A percentile compares a stretch with the other conserved stretches of the same genome.
Conservation (phyloP, 2,113 vertebrate species). For the Scalopus aquaticus region DNA sequence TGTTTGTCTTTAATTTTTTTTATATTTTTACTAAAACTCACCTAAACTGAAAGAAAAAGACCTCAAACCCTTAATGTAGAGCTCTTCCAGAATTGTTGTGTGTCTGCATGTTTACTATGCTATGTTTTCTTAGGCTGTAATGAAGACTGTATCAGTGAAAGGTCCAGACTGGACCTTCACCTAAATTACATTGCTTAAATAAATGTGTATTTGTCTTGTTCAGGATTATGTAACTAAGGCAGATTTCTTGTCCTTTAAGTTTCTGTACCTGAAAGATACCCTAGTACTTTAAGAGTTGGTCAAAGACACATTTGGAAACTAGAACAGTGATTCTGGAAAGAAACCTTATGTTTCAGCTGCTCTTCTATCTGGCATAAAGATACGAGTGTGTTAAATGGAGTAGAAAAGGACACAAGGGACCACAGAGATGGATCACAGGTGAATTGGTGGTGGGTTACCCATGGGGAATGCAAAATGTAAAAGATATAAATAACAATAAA, state of each 20-base stretch:
- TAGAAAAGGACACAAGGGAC: too few relatives aligned
- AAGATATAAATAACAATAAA: too few relatives aligned
- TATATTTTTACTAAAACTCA: slow-evolving; percentile 22
- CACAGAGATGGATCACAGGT: too few relatives aligned
- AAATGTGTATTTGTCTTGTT: not conserved
- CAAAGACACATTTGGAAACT: slow-evolving; percentile 46
- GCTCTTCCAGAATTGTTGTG: slow-evolving; percentile 22
- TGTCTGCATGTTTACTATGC: not conserved
- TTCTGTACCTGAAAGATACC: slow-evolving; percentile 30
- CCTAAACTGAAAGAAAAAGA: slow-evolving; percentile 41
- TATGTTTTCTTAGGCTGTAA: not conserved
- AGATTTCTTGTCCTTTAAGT: not conserved
- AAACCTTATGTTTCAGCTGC: slow-evolving; percentile 27
- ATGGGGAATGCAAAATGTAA: too few relatives aligned
- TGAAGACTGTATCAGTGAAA: slow-evolving; percentile 9
- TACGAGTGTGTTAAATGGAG: not conserved
- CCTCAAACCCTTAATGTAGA: not conserved
- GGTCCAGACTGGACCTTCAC: not conserved
- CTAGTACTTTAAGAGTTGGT: slow-evolving; percentile 10
- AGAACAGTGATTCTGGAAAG: slow-evolving; percentile 14
- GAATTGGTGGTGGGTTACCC: too few relatives aligned
- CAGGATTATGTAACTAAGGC: slow-evolving; percentile 48
- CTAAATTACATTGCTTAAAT: slow-evolving; percentile 45
- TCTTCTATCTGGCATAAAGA: not conserved
- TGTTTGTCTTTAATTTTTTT: not conserved